phyloP scores from a whole-genome alignment of 2,888 invertebrate species.

The Heliothis peltigera region DNA sequence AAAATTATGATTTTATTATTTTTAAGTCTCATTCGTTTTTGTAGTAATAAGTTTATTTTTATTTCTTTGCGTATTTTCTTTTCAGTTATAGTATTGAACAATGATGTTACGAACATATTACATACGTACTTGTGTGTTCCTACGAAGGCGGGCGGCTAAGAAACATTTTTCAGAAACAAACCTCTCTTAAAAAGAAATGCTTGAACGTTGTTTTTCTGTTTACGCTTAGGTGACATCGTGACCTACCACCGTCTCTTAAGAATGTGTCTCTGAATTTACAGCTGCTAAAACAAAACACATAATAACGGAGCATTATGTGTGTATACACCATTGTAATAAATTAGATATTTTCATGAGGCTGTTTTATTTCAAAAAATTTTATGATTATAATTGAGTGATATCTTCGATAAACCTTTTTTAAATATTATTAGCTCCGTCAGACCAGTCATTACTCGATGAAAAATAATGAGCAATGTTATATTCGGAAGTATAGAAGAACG shows the following conservation, averaged over 20 bases:
- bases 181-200: constrained; percentile 9
- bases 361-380: background rate
- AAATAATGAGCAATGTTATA: constrained; percentile 4
- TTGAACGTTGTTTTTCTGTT: constrained; percentile 18
- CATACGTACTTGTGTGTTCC: background rate
- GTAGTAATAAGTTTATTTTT: background rate
- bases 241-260: constrained; percentile 5
- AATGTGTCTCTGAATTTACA: constrained; percentile 10
- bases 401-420: constrained; percentile 3
- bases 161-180: constrained; percentile 9
- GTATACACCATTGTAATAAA: background rate
- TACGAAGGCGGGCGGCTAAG: background rate
- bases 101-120: background rate
- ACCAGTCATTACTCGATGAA: constrained; percentile 4
- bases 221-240: constrained; percentile 14
- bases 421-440: background rate
- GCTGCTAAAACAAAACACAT: constrained; percentile 26
- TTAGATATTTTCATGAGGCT: background rate
- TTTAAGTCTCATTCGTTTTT: background rate
- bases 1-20: background rate
- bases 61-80: background rate
- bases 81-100: background rate
- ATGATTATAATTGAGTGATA: background rate
- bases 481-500: constrained; percentile 9
- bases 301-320: background rate